These are phyloP conservation scores for Ophonus ardosiacus DNA, from an alignment of 2,888 invertebrate species.

Conservation along the genomic window DNA sequence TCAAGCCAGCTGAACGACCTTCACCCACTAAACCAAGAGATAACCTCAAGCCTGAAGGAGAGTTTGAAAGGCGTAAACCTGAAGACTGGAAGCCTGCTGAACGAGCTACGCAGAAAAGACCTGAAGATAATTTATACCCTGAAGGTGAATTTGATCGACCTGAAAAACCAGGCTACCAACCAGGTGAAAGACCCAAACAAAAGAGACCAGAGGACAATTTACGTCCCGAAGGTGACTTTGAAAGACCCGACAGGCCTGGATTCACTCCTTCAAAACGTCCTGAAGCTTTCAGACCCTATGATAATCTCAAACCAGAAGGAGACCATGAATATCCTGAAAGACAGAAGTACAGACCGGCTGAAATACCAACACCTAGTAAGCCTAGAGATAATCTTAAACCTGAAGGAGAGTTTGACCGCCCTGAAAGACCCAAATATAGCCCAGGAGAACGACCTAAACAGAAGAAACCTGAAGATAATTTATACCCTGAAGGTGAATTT, in stretches of 20 bases:
- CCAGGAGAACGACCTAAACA: slow-evolving; percentile 75
- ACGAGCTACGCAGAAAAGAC: slow-evolving; percentile 70
- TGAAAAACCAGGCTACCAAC: slow-evolving; percentile 74
- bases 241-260: slow-evolving; percentile 72
- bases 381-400: slow-evolving; percentile 74
- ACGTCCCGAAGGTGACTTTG: slow-evolving; percentile 77
- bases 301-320: slow-evolving; percentile 76
- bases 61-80: slow-evolving; percentile 74
- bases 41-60: slow-evolving; percentile 77
- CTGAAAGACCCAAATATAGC: slow-evolving; percentile 73
- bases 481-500: slow-evolving; percentile 74
- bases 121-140: slow-evolving; percentile 71
- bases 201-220: slow-evolving; percentile 74
- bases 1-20: slow-evolving; percentile 75
- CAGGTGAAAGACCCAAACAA: slow-evolving; percentile 77
- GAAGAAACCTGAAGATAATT: slow-evolving; percentile 76
- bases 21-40: slow-evolving; percentile 75
- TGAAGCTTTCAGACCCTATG: slow-evolving; percentile 75
- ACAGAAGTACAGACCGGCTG: slow-evolving; percentile 73
- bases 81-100: slow-evolving; percentile 71
- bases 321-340: slow-evolving; percentile 82
- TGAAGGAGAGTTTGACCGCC: slow-evolving; percentile 75
- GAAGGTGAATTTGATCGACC: slow-evolving; percentile 78
- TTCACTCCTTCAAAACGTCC: slow-evolving; percentile 76
- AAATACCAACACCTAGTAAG: slow-evolving; percentile 74